Evolutionary conservation across 2,888 invertebrate species (phyloP), one percentile per base, ranked within the genome.

Genomic region (Harpalus rubripes): DNA sequence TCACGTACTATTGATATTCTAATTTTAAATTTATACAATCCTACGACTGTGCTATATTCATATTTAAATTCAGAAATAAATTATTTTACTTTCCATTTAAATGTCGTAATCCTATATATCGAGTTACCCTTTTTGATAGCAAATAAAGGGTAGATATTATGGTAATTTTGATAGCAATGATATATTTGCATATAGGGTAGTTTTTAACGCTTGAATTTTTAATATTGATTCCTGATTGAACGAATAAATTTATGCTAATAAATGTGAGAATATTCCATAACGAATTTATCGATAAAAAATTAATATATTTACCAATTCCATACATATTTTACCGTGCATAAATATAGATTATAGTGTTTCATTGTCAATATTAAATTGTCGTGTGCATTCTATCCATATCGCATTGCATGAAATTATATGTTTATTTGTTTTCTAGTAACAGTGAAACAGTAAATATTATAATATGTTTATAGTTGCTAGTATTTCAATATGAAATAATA

Each of bases 41-140:
- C 76, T 63, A 63, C 52, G 16, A 5, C 32, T 32, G 32, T 18
- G 16, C 52, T 76, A 44, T 76, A 39, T 76, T 76, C 76, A 76
- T 76, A 76, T 76, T 76, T 10, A 52, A 76, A 76, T 76, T 26
- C 7, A 0, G 52, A 76, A 76, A 76, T 76, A 76, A 76, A 52
- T 76, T 76, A 76, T 18, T 32, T 32, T 52, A 52, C 52, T 76
- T 76, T 76, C 76, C n/a, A 52, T 52, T 44, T 22, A 74, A 1
- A 74, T 74, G 39, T 76, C 52, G 76, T 76, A 76, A 76, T 76
- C 76, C 76, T 76, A 76, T 76, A 44, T 76, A 16, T 18, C 15
- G 10, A 5, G 52, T 16, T 76, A 76, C 76, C 76, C 76, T 76
- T 76, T 76, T 52, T 18, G n/a, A 76, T 76, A 16, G 10, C 22